Evolutionary conservation across 2,888 invertebrate species (phyloP).

Genomic region (Volucella inflata): DNA sequence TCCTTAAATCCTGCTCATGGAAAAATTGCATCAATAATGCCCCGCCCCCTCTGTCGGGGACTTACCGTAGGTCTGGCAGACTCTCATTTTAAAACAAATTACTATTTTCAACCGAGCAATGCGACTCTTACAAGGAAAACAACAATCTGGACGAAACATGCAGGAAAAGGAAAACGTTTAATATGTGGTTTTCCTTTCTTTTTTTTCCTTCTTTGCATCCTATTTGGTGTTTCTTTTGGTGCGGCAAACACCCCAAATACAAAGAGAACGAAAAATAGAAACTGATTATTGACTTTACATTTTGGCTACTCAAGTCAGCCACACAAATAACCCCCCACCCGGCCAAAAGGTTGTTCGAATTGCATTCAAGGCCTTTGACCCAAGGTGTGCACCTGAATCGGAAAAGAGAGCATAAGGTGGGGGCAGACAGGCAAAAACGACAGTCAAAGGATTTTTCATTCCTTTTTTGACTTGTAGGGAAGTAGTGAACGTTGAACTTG

Average conservation of each 20-base stretch:
- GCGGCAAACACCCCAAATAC: not conserved
- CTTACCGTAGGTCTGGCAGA: not conserved
- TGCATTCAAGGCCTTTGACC: constrained; percentile 67
- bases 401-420: constrained; percentile 11
- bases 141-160: not conserved
- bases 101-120: constrained; percentile 9
- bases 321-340: not conserved
- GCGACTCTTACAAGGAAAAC: constrained; percentile 53
- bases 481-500: constrained; percentile 64
- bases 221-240: not conserved
- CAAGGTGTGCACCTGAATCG: constrained; percentile 31
- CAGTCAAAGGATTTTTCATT: constrained; percentile 54
- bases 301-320: constrained; percentile 45
- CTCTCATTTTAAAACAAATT: not conserved
- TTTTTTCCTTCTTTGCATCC: constrained; percentile 3
- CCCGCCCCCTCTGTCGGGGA: constrained; percentile 38
- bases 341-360: not conserved
- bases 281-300: constrained; percentile 51
- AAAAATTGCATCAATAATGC: constrained; percentile 64
- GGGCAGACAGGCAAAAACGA: constrained; percentile 51
- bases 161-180: no score
- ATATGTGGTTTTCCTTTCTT: no score
- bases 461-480: constrained; percentile 22
- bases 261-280: constrained; percentile 6
- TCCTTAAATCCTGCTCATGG: not conserved